phyloP scores from a whole-genome alignment of 1,140 invertebrate genomes.

The Lepidostoma basale region DNA sequence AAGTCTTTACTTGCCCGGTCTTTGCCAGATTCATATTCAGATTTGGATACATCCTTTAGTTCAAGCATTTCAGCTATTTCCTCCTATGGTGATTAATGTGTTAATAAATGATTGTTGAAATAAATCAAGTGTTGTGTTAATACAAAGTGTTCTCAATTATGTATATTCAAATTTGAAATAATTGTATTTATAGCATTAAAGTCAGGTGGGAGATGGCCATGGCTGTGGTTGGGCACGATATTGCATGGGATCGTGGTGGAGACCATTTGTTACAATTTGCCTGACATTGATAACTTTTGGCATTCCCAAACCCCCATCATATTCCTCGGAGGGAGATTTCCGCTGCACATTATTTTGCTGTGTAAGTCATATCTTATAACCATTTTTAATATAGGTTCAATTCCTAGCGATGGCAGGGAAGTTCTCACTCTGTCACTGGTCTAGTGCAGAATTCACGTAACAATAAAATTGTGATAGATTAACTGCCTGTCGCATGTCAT shows the following conservation, averaged over 20 bases:
- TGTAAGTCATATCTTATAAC: constrained; percentile 64
- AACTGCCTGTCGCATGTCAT: no score
- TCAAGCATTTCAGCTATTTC: no score
- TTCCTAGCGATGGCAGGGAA: no score
- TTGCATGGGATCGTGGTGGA: constrained; percentile 71
- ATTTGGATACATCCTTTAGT: no score
- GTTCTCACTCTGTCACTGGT: no score
- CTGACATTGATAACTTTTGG: constrained; percentile 80
- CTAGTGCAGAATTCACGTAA: no score
- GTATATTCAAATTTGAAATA: not conserved
- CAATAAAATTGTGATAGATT: no score
- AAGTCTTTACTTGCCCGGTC: no score
- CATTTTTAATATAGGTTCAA: constrained; percentile 22
- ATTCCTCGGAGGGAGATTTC: constrained; percentile 70
- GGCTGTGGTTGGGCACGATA: constrained; percentile 72
- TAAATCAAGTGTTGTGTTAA: no score
- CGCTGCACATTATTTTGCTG: constrained; percentile 72
- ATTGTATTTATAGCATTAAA: constrained; percentile 62
- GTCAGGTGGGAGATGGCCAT: constrained; percentile 71
- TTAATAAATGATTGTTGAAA: not conserved
- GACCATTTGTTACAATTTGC: constrained; percentile 64
- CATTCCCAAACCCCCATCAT: constrained; percentile 76
- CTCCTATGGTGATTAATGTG: not conserved
- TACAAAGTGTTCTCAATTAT: no score
- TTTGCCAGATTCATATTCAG: no score